These are phyloP conservation scores for Macrophya annulata DNA, from an alignment of 2,888 invertebrate species.

Conservation along the genomic window DNA sequence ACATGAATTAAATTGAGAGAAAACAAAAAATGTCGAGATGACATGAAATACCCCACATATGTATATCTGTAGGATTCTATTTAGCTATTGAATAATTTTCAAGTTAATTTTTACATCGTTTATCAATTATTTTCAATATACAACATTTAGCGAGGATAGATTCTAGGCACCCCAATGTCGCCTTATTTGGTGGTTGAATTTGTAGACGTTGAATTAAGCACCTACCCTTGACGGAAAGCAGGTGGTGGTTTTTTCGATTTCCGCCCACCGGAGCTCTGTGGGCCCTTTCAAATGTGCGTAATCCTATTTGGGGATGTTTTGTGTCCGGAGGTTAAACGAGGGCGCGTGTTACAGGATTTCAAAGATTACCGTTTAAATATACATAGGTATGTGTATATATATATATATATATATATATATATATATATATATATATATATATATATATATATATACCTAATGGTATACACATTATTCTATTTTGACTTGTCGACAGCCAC, in stretches of 20 bases:
- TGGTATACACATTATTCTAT: constrained; percentile 9
- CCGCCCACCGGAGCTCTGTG: background rate
- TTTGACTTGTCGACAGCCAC: constrained; percentile 34
- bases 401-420: background rate
- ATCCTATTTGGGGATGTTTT: constrained; percentile 51
- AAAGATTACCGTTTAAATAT: constrained; percentile 36
- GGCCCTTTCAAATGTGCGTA: constrained; percentile 8
- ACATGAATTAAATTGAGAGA: too few species aligned
- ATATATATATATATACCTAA: background rate
- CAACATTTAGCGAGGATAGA: background rate
- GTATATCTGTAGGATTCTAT: too few species aligned
- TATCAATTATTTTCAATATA: background rate
- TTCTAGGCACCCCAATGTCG: background rate
- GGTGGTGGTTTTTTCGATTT: constrained; percentile 45
- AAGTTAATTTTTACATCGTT: background rate
- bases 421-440: too few species aligned
- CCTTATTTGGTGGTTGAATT: background rate
- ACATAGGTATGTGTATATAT: too few species aligned
- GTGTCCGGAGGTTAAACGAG: constrained; percentile 42
- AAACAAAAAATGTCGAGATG: too few species aligned
- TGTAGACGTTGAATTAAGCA: constrained; percentile 17
- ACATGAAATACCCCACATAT: too few species aligned
- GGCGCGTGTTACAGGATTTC: constrained; percentile 39
- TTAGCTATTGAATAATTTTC: too few species aligned
- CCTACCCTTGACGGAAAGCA: constrained; percentile 34